Evolutionary conservation across 2,888 invertebrate genomes (phyloP).

Genomic region (Girardia tigrina): DNA sequence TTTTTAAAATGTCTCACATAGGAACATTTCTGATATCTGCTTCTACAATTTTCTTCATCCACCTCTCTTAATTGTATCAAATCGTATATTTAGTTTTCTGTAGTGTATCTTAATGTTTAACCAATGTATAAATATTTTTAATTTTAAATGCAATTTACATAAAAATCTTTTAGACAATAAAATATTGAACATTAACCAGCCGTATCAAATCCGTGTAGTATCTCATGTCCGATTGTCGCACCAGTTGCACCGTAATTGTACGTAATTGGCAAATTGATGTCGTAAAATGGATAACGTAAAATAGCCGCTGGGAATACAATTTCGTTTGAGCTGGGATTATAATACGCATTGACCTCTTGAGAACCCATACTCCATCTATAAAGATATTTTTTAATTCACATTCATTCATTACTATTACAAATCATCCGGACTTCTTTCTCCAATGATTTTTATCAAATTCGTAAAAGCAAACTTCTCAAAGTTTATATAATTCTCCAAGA

Average conservation of each 20-base stretch:
- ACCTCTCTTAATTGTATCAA: too few relatives aligned
- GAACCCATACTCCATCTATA: background rate
- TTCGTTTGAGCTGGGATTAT: background rate
- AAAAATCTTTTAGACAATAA: too few relatives aligned
- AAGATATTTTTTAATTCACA: background rate
- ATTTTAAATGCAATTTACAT: too few relatives aligned
- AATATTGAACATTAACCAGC: too few relatives aligned
- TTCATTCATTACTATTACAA: background rate
- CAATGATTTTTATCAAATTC: background rate
- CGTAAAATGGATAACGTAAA: background rate
- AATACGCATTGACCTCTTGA: background rate
- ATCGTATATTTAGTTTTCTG: too few relatives aligned
- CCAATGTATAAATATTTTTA: too few relatives aligned
- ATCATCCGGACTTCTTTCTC: background rate
- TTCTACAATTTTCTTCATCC: too few relatives aligned
- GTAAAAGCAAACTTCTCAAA: background rate
- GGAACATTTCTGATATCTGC: too few relatives aligned
- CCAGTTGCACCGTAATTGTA: background rate
- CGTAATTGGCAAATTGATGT: background rate
- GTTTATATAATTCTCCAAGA: background rate
- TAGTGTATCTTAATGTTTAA: too few relatives aligned
- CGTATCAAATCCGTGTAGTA: background rate
- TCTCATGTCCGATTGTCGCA: background rate
- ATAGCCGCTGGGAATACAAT: background rate
- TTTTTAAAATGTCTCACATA: too few relatives aligned